These are phyloP conservation scores for Drosophila rufa DNA, from an alignment of 1,140 invertebrate species.

Conservation along the genomic window DNA sequence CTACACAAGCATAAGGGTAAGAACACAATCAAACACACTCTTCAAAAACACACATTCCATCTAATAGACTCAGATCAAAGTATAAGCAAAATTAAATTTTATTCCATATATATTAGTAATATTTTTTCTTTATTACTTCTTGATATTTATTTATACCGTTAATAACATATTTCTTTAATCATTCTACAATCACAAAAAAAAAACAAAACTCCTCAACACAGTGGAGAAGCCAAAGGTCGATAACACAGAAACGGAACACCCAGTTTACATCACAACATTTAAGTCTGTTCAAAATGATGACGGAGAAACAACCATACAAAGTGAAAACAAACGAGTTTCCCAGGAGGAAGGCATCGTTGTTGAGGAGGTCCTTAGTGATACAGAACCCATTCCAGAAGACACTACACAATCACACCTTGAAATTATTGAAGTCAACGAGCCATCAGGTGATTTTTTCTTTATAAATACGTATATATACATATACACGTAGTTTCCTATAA, in stretches of 20 bases:
- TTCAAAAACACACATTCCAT: constrained; percentile 53
- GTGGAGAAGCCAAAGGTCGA: constrained; percentile 70
- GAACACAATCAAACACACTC: constrained; percentile 74
- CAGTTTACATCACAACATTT: constrained; percentile 83
- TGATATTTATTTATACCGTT: constrained; percentile 6
- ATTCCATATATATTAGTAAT: constrained; percentile 2
- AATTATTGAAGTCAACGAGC: constrained; percentile 80
- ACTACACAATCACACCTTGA: constrained; percentile 71
- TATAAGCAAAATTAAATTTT: constrained; percentile 55
- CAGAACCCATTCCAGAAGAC: constrained; percentile 73
- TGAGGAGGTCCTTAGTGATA: constrained; percentile 85
- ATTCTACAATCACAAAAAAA: constrained; percentile 46
- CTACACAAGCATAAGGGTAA: constrained; percentile 82
- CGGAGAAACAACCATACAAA: constrained; percentile 77
- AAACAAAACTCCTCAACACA: constrained; percentile 42
- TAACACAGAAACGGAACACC: constrained; percentile 79
- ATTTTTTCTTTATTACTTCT: constrained; percentile 4
- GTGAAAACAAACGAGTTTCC: constrained; percentile 77
- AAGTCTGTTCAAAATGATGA: constrained; percentile 82
- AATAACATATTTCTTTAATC: constrained; percentile 64
- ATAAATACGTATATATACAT: constrained; percentile 31
- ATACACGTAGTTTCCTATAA: constrained; percentile 11
- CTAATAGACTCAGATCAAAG: constrained; percentile 46
- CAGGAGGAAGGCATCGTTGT: constrained; percentile 80
- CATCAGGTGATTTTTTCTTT: constrained; percentile 75